A percentile compares a stretch with the other conserved stretches of the same genome.
Conservation (phyloP, 2,113 vertebrate genomes). For the Toxostoma redivivum region DNA sequence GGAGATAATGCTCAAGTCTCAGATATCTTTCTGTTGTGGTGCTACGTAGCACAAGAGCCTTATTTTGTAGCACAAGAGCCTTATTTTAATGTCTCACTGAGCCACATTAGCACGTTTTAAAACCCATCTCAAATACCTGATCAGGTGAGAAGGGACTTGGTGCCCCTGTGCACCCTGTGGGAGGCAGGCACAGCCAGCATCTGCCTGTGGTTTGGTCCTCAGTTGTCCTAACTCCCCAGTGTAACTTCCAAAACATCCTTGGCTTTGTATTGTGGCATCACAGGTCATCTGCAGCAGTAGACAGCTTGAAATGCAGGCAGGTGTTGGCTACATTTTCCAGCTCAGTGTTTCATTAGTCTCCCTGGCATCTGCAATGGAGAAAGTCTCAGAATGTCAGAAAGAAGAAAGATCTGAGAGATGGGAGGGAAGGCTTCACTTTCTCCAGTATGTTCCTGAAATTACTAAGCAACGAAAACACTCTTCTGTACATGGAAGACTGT, state of each 20-base stretch:
- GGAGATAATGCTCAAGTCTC: neutral
- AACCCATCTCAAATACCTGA: neutral
- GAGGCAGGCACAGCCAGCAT: neutral
- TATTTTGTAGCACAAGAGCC: no score
- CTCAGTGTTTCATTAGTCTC: neutral
- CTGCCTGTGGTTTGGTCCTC: neutral
- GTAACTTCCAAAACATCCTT: neutral
- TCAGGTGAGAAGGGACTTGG: neutral
- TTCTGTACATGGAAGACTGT: neutral
- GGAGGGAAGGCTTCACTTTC: neutral
- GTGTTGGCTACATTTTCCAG: neutral
- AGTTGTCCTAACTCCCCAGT: neutral
- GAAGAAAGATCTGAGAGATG: neutral
- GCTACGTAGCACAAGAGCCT: fast-evolving
- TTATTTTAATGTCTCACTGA: neutral
- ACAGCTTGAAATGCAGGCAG: neutral
- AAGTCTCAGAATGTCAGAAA: fast-evolving
- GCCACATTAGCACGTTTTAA: fast-evolving
- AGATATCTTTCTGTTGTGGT: neutral
- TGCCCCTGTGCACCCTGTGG: neutral
- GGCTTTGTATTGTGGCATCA: neutral
- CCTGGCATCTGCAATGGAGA: neutral
- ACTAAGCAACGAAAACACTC: neutral
- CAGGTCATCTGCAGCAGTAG: neutral
- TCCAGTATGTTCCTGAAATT: neutral